A percentile compares a stretch with the other conserved stretches of the same genome.
phyloP scores from a whole-genome alignment of 2,888 invertebrate species.

The Minunthozetes semirufus region DNA sequence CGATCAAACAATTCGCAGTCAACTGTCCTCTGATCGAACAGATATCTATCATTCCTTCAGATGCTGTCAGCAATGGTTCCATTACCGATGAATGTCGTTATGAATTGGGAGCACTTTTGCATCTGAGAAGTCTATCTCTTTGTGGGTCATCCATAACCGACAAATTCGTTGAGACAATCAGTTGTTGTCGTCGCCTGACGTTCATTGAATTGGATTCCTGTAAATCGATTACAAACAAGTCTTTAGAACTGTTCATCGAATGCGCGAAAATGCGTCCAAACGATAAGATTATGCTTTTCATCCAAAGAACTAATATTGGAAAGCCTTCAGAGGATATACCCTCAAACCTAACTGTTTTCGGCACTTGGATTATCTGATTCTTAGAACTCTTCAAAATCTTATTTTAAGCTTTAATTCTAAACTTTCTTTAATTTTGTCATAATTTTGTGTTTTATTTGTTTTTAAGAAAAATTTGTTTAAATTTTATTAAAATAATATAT shows the following conservation, averaged over 20 bases:
- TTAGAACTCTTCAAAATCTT: neutral
- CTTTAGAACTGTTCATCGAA: neutral
- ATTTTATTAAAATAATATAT: no score
- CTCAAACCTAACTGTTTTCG: neutral
- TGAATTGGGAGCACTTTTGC: neutral
- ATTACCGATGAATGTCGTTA: neutral
- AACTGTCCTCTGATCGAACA: neutral
- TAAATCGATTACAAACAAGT: neutral
- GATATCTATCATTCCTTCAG: neutral
- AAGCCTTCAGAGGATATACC: neutral
- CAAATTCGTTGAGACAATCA: neutral
- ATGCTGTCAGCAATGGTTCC: neutral
- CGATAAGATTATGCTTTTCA: neutral
- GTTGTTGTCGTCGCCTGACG: neutral
- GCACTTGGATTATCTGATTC: neutral
- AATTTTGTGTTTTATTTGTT: no score
- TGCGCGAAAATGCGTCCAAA: neutral
- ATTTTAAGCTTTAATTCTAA: no score
- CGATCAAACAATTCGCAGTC: neutral
- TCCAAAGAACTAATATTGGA: neutral
- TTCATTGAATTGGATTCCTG: neutral
- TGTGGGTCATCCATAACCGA: neutral
- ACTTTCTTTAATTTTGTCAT: no score
- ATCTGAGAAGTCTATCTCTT: neutral
- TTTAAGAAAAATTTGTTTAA: no score